These are phyloP conservation scores for Boulengerochromis microlepis DNA, from an alignment of 2,113 vertebrate species.

Conservation along the genomic window DNA sequence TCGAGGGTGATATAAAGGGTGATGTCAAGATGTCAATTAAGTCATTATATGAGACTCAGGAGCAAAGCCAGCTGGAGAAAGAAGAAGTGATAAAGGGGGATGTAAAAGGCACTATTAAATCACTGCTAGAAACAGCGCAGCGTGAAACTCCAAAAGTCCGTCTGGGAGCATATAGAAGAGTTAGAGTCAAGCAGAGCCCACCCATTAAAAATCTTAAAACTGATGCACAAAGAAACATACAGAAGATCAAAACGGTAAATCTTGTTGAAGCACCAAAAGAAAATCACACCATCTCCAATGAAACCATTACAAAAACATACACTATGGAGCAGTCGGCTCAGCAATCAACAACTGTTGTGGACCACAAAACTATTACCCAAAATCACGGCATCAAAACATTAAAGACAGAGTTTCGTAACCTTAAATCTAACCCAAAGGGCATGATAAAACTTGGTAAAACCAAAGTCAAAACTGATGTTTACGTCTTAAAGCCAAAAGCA, in stretches of 20 bases:
- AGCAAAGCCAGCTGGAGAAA: constrained; percentile 63
- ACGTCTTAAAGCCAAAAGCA: constrained; percentile 47
- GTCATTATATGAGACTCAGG: constrained; percentile 64
- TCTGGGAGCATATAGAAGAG: constrained; percentile 66
- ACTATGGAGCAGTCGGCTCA: constrained; percentile 23
- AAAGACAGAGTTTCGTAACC: constrained; percentile 71
- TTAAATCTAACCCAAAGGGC: constrained; percentile 54
- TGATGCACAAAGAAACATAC: constrained; percentile 54
- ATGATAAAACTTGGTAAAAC: constrained; percentile 57
- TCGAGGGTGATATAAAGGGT: constrained; percentile 51
- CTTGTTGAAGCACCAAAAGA: constrained; percentile 25
- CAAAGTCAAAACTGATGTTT: constrained; percentile 60
- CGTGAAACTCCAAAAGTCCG: constrained; percentile 64
- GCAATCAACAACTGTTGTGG: constrained; percentile 32
- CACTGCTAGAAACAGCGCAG: constrained; percentile 72
- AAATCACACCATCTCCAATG: constrained; percentile 17
- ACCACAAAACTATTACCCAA: constrained; percentile 71
- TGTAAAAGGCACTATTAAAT: constrained; percentile 73
- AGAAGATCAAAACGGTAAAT: constrained; percentile 62
- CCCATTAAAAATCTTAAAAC: constrained; percentile 56
- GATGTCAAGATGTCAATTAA: constrained; percentile 71
- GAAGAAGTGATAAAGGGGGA: constrained; percentile 71
- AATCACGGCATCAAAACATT: constrained; percentile 71
- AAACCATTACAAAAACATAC: constrained; percentile 24
- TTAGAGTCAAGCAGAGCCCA: constrained; percentile 59